phyloP scores from a whole-genome alignment of 2,888 invertebrate species.

The Coleophora deauratella region DNA sequence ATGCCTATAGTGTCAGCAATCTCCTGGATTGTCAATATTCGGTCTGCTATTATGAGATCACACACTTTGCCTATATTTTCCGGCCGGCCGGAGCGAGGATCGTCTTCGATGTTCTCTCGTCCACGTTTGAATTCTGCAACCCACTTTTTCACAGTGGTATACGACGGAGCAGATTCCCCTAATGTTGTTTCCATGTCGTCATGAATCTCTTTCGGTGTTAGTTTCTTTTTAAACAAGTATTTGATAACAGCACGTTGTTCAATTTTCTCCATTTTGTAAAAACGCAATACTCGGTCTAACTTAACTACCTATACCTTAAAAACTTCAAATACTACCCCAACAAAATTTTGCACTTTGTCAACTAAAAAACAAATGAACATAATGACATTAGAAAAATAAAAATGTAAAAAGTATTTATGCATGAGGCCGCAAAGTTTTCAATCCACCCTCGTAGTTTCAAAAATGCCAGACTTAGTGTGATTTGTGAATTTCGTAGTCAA shows the following conservation, averaged over 20 bases:
- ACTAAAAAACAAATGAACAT: too few species aligned
- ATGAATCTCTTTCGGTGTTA: constrained; percentile 9
- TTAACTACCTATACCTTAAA: too few species aligned
- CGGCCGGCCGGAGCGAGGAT: constrained; percentile 11
- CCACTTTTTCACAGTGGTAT: constrained; percentile 14
- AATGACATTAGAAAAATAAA: too few species aligned
- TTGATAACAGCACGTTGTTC: constrained; percentile 6
- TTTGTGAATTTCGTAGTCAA: too few species aligned
- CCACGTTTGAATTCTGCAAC: constrained; percentile 16
- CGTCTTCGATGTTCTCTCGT: constrained; percentile 15
- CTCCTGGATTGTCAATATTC: constrained; percentile 14
- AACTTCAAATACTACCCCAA: too few species aligned
- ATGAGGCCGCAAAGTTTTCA: too few species aligned
- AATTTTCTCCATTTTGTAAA: constrained; percentile 5
- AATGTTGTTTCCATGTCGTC: constrained; percentile 3
- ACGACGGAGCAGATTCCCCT: constrained; percentile 12
- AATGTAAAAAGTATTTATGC: too few species aligned
- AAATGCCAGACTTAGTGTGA: too few species aligned
- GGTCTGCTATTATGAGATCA: constrained; percentile 13
- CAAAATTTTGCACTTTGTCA: too few species aligned
- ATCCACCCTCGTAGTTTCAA: too few species aligned
- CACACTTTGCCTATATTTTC: constrained; percentile 15
- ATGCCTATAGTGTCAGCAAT: constrained; percentile 14
- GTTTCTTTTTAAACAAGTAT: constrained; percentile 7
- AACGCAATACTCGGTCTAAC: too few species aligned